phyloP scores from a whole-genome alignment of 2,113 vertebrate species.

The Pygoscelis antarcticus region DNA sequence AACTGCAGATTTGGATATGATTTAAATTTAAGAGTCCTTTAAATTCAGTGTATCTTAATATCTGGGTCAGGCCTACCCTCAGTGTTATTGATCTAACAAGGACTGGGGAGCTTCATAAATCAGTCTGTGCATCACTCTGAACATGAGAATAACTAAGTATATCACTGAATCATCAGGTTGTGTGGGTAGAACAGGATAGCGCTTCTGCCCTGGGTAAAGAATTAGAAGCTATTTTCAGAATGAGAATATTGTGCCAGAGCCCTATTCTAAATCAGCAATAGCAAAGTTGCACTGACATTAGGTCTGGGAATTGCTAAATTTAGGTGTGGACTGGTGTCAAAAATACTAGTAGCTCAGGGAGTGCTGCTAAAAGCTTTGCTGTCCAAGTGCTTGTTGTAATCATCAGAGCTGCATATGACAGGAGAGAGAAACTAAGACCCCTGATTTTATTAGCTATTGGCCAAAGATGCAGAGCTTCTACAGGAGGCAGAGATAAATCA shows the following conservation, averaged over 20 bases:
- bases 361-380: neutral
- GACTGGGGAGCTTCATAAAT: neutral
- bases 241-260: slow-evolving; percentile 38
- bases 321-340: neutral
- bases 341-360: slow-evolving; percentile 8
- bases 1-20: neutral
- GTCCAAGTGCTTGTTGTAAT: neutral
- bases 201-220: neutral
- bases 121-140: neutral
- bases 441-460: neutral
- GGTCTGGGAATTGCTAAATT: slow-evolving; percentile 50
- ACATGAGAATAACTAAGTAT: neutral
- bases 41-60: neutral
- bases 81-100: neutral
- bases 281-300: neutral
- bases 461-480: neutral
- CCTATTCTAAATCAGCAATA: slow-evolving; percentile 34
- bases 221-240: slow-evolving; percentile 44
- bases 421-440: neutral
- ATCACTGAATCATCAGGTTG: neutral
- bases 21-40: neutral
- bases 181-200: neutral
- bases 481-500: neutral
- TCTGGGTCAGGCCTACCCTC: neutral
- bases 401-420: neutral